Conservation (phyloP, 2,797 vertebrate species). For the Falco concolor region DNA sequence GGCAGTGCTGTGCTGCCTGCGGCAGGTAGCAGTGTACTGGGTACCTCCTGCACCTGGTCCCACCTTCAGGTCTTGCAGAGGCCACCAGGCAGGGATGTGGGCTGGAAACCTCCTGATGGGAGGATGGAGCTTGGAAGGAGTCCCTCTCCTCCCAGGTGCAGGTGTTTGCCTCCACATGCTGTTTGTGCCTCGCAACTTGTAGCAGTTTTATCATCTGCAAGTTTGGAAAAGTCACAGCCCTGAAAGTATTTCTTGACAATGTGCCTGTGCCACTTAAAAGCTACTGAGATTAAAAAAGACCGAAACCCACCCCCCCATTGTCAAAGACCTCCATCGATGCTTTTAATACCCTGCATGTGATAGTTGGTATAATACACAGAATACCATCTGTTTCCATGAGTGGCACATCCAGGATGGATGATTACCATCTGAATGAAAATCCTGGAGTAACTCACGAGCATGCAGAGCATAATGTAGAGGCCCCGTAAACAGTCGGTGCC, state of each 20-base stretch:
- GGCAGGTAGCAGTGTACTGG: fast-evolving
- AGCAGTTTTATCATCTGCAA: background rate
- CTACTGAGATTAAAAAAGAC: background rate
- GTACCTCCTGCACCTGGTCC: background rate
- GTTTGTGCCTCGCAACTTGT: background rate
- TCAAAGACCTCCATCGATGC: background rate
- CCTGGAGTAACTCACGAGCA: background rate
- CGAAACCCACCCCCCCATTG: background rate
- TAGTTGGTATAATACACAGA: background rate
- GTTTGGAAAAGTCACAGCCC: background rate
- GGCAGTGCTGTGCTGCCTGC: background rate
- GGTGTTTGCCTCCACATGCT: background rate
- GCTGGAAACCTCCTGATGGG: background rate
- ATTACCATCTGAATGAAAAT: background rate
- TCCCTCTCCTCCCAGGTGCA: background rate
- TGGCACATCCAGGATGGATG: fast-evolving
- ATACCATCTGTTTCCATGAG: background rate
- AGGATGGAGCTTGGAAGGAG: background rate
- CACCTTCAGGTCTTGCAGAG: background rate
- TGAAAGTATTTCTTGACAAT: background rate
- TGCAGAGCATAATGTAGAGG: background rate
- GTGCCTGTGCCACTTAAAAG: background rate
- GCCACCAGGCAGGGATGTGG: background rate
- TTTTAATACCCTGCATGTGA: conserved; percentile 30
- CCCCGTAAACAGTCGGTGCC: background rate